Conservation (phyloP, 2,888 invertebrate species). For the Palloptera scutellata region DNA sequence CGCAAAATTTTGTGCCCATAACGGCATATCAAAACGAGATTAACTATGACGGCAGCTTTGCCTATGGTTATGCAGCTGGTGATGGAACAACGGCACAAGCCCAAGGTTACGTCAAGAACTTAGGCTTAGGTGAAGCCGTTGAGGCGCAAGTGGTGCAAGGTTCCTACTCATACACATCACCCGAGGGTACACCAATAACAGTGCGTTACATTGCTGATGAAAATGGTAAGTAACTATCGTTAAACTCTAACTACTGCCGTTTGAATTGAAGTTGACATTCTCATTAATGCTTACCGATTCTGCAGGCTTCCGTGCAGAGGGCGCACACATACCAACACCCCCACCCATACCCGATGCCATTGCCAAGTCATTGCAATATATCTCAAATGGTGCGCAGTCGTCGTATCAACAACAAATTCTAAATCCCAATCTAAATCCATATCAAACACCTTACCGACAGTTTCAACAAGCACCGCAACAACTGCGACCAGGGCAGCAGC, state of each 20-base stretch:
- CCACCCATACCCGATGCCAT: constrained; percentile 60
- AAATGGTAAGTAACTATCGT: constrained; percentile 67
- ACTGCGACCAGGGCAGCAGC: constrained; percentile 49
- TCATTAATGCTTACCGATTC: neutral
- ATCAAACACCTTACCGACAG: constrained; percentile 59
- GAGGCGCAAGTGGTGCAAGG: constrained; percentile 80
- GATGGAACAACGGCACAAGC: constrained; percentile 84
- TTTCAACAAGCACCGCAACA: constrained; percentile 46
- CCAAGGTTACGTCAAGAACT: constrained; percentile 77
- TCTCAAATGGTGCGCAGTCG: constrained; percentile 50
- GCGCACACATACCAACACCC: constrained; percentile 61
- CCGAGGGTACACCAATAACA: constrained; percentile 76
- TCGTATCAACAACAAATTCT: constrained; percentile 48
- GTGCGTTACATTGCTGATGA: constrained; percentile 79
- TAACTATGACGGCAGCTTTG: constrained; percentile 63
- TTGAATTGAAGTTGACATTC: neutral
- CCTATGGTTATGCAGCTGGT: constrained; percentile 75
- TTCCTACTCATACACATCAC: constrained; percentile 77
- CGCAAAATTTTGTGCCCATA: constrained; percentile 62
- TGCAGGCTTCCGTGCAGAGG: constrained; percentile 62
- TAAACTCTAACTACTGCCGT: too few species aligned
- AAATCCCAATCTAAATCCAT: constrained; percentile 60
- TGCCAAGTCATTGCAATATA: constrained; percentile 56
- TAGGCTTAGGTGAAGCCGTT: constrained; percentile 71
- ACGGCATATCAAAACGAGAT: constrained; percentile 64